Evolutionary conservation across 2,888 invertebrate species (phyloP), one percentile per base, ranked within the genome.

Genomic region (Penaeus monodon): DNA sequence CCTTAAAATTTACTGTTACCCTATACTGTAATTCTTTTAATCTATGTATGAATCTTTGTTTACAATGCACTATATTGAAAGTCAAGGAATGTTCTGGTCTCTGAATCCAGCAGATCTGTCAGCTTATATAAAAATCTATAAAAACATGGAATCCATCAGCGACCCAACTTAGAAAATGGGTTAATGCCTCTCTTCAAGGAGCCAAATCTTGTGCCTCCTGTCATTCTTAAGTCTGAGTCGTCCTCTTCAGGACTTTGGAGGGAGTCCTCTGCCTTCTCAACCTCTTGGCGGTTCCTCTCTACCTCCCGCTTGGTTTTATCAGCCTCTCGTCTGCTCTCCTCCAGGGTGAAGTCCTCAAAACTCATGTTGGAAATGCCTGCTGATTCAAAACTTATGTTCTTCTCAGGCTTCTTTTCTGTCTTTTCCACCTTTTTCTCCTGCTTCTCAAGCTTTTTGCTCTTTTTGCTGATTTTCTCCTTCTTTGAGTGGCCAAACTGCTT

Each of bases 341-440:
- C 90, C 4, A 90, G 63, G 24, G 88, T 85, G 49, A 87, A 88
- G 33, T 90, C 90, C 49, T 90, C 90, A 80, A 90, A 90, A 76
- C 88, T 88, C 88, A 90, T 88, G 78, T 90, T 90, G n/a, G 90
- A 90, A 38, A 90, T 90, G 2, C 90, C 90, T 29, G 70, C 83
- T 12, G 88, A 82, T 44, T 88, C 88, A 74, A 84, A 85, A 17
- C 82, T 85, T n/a, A 74, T 57, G 63, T 66, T 83, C 68, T 89
- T 89, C 64, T 89, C 89, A 3, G 82, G 80, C 38, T 89, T 89
- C 64, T 88, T 88, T 24, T 89, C 89, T 27, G 80, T 83, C 65
- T 89, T 89, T 17, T 89, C 89, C 2, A 84, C 76, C 33, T 87
- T 88, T 64, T 90, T 90, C 22, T 88, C 86, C 20, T 65, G 44